Percentiles rank a stretch among this genome's conserved stretches.
These are phyloP conservation scores for Drosophila nasuta DNA, from an alignment of 1,140 invertebrate genomes.

Conservation along the genomic window DNA sequence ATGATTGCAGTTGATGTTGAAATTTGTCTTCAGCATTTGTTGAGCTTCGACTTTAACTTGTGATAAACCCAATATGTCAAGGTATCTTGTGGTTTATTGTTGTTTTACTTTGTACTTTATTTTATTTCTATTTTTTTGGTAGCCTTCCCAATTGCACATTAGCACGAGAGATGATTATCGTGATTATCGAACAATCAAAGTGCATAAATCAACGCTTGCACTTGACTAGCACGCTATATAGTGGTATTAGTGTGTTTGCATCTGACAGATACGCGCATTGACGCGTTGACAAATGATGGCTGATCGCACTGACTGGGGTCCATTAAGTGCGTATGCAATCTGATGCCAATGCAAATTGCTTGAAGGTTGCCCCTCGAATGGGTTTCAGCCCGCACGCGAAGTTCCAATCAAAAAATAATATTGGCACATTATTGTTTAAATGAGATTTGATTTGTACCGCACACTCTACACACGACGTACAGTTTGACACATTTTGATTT, in stretches of 20 bases:
- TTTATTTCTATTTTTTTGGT: constrained; percentile 8
- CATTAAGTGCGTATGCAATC: constrained; percentile 46
- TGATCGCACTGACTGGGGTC: constrained; percentile 19
- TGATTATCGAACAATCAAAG: constrained; percentile 46
- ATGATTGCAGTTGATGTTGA: constrained; percentile 25
- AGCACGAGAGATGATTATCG: constrained; percentile 46
- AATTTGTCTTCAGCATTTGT: constrained; percentile 11
- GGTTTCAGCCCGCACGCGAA: constrained; percentile 2
- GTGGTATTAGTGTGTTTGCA: constrained; percentile 4
- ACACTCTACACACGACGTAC: neutral
- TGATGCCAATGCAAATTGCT: constrained; percentile 35
- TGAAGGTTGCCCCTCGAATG: constrained; percentile 32
- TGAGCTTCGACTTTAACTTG: constrained; percentile 1
- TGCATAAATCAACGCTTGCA: constrained; percentile 26
- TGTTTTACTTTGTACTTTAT: constrained; percentile 8
- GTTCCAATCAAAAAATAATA: constrained; percentile 10
- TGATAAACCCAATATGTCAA: constrained; percentile 42
- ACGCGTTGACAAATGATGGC: constrained; percentile 53
- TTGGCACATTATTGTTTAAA: constrained; percentile 20
- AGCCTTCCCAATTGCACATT: constrained; percentile 34
- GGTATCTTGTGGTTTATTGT: constrained; percentile 36
- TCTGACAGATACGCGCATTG: constrained; percentile 43
- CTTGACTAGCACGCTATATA: constrained; percentile 41
- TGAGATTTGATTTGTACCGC: constrained; percentile 19
- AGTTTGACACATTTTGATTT: constrained; percentile 25